Conservation (phyloP, 2,113 vertebrate species). For the Caranx ignobilis region DNA sequence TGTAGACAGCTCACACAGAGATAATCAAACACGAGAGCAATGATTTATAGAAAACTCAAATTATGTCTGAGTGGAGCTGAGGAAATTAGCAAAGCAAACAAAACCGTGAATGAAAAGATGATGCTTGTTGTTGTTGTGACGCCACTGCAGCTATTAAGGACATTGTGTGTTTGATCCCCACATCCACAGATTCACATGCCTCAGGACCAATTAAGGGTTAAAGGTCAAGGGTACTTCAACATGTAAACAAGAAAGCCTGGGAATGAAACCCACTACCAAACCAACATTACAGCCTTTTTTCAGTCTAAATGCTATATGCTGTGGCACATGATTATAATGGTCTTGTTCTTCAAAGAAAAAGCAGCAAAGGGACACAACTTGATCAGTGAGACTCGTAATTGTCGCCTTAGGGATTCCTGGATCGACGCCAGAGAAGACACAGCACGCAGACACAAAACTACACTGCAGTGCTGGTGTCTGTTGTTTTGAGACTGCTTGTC, state of each 20-base stretch:
- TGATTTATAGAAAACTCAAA: neutral
- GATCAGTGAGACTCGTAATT: constrained; percentile 42
- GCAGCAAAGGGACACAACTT: constrained; percentile 27
- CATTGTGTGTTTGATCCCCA: neutral
- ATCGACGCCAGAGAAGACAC: constrained; percentile 12
- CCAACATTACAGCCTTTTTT: neutral
- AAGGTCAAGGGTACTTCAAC: neutral
- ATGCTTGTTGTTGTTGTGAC: neutral
- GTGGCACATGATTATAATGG: neutral
- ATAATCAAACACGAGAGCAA: neutral
- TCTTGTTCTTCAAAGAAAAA: constrained; percentile 11
- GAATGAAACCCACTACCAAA: neutral
- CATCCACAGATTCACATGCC: too few relatives aligned
- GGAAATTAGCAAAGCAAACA: neutral
- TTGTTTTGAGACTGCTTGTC: constrained; percentile 10
- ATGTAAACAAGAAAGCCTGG: neutral
- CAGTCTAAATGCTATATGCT: neutral
- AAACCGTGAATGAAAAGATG: neutral
- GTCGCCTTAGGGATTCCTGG: constrained; percentile 32
- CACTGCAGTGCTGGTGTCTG: neutral
- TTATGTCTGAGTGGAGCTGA: neutral
- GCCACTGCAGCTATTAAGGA: neutral
- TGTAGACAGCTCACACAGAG: neutral
- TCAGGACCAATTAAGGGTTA: neutral
- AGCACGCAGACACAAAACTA: constrained; percentile 12